Percentiles rank a stretch among this genome's conserved stretches.
phyloP scores from a whole-genome alignment of 2,113 vertebrate species.

The Ictalurus furcatus region DNA sequence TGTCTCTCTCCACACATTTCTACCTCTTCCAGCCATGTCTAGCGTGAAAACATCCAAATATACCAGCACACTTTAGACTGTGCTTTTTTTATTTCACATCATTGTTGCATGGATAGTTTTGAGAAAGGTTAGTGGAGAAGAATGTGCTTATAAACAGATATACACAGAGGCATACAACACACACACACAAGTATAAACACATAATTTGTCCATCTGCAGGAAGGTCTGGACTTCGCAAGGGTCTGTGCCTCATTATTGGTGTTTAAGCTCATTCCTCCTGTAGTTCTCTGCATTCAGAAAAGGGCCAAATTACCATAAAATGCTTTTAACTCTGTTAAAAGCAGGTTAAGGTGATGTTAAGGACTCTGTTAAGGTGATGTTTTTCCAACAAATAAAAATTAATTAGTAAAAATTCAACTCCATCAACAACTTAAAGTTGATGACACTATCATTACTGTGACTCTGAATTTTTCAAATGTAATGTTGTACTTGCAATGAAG shows the following conservation, averaged over 20 bases:
- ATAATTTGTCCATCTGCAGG: slow-evolving; percentile 41
- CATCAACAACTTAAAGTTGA: neutral
- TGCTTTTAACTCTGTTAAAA: neutral
- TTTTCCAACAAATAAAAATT: neutral
- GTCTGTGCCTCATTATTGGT: slow-evolving; percentile 58
- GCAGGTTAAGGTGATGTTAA: too few species aligned
- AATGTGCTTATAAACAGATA: slow-evolving; percentile 34
- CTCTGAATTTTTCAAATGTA: neutral
- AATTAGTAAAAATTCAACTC: neutral
- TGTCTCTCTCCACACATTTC: neutral
- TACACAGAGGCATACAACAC: slow-evolving; percentile 22
- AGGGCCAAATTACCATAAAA: neutral
- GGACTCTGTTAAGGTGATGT: neutral
- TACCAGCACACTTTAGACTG: slow-evolving; percentile 30
- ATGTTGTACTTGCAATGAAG: neutral
- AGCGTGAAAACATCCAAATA: slow-evolving; percentile 7
- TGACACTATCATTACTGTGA: neutral
- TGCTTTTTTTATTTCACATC: slow-evolving; percentile 26
- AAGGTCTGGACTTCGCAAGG: slow-evolving; percentile 58
- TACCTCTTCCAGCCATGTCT: neutral
- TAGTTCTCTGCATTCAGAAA: too few species aligned
- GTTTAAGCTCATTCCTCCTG: slow-evolving; percentile 33
- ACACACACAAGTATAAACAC: slow-evolving; percentile 39
- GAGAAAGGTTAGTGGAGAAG: slow-evolving; percentile 26
- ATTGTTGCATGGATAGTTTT: slow-evolving; percentile 14